phyloP scores from a whole-genome alignment of 1,140 invertebrate species.

The Aradophagus sp. region DNA sequence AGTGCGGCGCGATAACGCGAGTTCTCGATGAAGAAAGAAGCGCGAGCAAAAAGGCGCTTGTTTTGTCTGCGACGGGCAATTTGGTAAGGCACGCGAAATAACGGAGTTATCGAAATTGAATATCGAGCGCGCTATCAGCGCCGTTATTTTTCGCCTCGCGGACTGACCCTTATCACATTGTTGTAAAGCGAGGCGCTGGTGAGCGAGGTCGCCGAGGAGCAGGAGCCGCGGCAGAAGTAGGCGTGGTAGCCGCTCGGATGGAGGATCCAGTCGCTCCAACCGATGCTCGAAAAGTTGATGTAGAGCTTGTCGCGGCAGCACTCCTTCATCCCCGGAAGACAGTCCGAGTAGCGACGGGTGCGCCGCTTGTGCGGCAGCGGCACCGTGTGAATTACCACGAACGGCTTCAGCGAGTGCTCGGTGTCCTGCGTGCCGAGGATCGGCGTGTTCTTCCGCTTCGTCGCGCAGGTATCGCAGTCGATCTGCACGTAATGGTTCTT shows the following conservation, averaged over 20 bases:
- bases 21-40: slow-evolving; percentile 3
- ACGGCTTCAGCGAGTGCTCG: slow-evolving; percentile 80
- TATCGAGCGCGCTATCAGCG: slow-evolving; percentile 18
- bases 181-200: slow-evolving; percentile 81
- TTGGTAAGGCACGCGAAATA: slow-evolving; percentile 12
- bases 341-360: slow-evolving; percentile 81
- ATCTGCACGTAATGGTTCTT: slow-evolving; percentile 82
- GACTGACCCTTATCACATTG: slow-evolving; percentile 80
- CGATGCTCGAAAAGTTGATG: slow-evolving; percentile 87
- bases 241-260: slow-evolving; percentile 86
- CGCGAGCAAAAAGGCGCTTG: too few species aligned
- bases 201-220: slow-evolving; percentile 80
- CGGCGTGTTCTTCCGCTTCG: slow-evolving; percentile 77
- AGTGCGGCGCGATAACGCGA: background rate
- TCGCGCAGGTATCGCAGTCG: slow-evolving; percentile 84
- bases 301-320: slow-evolving; percentile 89
- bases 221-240: slow-evolving; percentile 89
- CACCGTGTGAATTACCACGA: slow-evolving; percentile 82
- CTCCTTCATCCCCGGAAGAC: slow-evolving; percentile 80
- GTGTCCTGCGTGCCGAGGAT: slow-evolving; percentile 74
- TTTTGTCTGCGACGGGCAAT: slow-evolving; percentile 36
- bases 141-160: too few species aligned
- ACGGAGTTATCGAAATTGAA: slow-evolving; percentile 29
- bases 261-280: slow-evolving; percentile 92
- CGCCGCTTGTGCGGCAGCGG: slow-evolving; percentile 75